Conservation (phyloP, 2,797 vertebrate species). For the Eulemur mongoz region DNA sequence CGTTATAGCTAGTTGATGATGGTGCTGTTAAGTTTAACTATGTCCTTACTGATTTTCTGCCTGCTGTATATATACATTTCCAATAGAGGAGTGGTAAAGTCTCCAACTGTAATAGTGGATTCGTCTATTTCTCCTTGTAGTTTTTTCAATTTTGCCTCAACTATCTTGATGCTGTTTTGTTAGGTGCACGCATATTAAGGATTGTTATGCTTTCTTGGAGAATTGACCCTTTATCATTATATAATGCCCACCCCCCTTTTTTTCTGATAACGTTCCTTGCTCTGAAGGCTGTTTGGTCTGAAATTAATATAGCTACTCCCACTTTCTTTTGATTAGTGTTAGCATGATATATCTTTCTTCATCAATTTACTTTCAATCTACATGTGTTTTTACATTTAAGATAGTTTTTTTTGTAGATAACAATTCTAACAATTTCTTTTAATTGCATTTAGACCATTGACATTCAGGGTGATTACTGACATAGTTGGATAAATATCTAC, state of each 20-base stretch:
- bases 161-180: background rate
- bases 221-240: background rate
- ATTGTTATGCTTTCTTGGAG: background rate
- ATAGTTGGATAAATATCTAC: background rate
- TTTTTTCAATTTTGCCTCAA: background rate
- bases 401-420: background rate
- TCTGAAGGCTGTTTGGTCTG: background rate
- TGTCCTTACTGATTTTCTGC: background rate
- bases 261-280: background rate
- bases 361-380: background rate
- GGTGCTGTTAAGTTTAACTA: background rate
- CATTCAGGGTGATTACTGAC: background rate
- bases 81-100: background rate
- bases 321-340: background rate
- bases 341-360: background rate
- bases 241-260: background rate
- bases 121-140: background rate
- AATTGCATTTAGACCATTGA: background rate
- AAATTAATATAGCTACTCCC: background rate
- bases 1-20: background rate
- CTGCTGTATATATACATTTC: background rate
- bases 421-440: background rate
- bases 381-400: background rate
- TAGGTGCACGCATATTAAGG: background rate
- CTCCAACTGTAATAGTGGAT: background rate